Conservation (phyloP, 2,888 invertebrate species). For the Tachina lurida region DNA sequence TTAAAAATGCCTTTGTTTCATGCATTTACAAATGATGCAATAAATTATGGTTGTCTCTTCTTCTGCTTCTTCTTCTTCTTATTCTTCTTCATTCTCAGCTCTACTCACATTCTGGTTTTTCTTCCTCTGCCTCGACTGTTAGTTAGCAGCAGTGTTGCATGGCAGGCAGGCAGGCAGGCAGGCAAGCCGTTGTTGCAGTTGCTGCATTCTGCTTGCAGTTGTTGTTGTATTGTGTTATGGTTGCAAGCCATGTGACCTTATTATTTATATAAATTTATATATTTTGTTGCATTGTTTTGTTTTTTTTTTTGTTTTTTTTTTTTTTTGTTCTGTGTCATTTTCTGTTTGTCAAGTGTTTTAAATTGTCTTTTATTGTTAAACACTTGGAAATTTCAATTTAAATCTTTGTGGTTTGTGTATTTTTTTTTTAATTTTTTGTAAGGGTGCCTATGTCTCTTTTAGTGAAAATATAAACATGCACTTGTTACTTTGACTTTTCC, state of each 20-base stretch:
- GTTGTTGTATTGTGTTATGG: constrained; percentile 34
- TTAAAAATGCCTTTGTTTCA: constrained; percentile 71
- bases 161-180: constrained; percentile 29
- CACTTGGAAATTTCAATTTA: constrained; percentile 81
- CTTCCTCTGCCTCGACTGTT: constrained; percentile 32
- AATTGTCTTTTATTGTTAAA: constrained; percentile 63
- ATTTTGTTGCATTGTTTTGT: constrained; percentile 57
- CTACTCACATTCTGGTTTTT: constrained; percentile 27
- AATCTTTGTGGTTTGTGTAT: constrained; percentile 78
- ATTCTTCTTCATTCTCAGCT: not conserved
- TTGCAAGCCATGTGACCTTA: constrained; percentile 69
- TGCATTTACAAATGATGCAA: constrained; percentile 72
- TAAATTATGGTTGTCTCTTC: constrained; percentile 72
- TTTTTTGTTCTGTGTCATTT: constrained; percentile 51
- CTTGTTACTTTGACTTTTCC: constrained; percentile 61
- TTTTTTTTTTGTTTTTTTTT: constrained; percentile 37
- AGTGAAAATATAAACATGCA: constrained; percentile 1
- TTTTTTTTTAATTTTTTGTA: not conserved
- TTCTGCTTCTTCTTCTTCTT: constrained; percentile 40
- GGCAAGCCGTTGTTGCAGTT: no score
- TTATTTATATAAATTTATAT: constrained; percentile 65
- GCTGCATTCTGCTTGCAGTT: constrained; percentile 48
- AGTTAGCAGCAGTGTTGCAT: constrained; percentile 59
- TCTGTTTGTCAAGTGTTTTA: constrained; percentile 72
- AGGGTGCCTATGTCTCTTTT: constrained; percentile 39